A percentile compares a stretch with the other conserved stretches of the same genome.
These are phyloP conservation scores for Passer montanus DNA, from an alignment of 2,113 vertebrate species.

Conservation along the genomic window DNA sequence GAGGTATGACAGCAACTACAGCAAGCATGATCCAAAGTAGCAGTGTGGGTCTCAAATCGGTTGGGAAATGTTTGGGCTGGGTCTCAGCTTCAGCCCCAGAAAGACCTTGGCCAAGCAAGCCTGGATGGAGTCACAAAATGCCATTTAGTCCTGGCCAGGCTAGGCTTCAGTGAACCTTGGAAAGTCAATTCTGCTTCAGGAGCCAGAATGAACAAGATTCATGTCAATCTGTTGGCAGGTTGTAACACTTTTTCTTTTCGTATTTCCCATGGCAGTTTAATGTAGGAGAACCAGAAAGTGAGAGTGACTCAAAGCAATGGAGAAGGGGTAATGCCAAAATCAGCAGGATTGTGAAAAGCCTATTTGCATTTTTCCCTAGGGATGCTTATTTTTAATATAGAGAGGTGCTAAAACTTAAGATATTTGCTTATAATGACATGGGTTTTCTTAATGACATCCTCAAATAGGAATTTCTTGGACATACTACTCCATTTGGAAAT, in stretches of 20 bases:
- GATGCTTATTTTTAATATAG: conserved; percentile 26
- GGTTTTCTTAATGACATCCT: conserved; percentile 26
- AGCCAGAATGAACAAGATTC: background rate
- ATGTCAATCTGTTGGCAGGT: conserved; percentile 29
- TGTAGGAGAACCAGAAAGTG: background rate
- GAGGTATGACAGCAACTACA: background rate
- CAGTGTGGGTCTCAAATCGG: background rate
- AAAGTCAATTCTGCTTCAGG: background rate
- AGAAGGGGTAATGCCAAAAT: conserved; percentile 35
- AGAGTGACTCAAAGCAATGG: conserved; percentile 21
- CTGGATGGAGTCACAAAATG: background rate
- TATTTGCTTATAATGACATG: conserved; percentile 11
- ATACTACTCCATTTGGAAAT: background rate
- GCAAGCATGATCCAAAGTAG: background rate
- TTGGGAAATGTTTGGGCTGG: background rate
- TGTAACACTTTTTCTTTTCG: background rate
- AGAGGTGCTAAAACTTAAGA: conserved; percentile 31
- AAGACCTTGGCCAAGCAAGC: background rate
- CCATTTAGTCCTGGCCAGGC: background rate
- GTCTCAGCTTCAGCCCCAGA: background rate
- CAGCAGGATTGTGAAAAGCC: conserved; percentile 23
- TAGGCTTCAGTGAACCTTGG: background rate
- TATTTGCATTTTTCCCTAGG: conserved; percentile 43
- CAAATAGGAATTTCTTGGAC: conserved; percentile 20
- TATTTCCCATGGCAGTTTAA: conserved; percentile 34